Percentiles rank a stretch among this genome's conserved stretches.
These are phyloP conservation scores for Diprion similis DNA, from an alignment of 1,140 invertebrate species.

Conservation along the genomic window DNA sequence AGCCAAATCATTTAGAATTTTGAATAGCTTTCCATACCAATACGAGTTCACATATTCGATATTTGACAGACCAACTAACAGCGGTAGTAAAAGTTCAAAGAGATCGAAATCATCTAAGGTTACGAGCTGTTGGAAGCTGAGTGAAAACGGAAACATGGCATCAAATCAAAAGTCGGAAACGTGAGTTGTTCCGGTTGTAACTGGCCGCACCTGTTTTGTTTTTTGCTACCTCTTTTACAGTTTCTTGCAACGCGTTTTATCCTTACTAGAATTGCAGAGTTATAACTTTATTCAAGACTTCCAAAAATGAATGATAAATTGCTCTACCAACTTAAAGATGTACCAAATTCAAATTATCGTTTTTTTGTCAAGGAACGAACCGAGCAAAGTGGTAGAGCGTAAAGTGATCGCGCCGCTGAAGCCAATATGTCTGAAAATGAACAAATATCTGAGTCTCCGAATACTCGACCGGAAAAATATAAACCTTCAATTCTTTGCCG, in stretches of 20 bases:
- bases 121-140: neutral
- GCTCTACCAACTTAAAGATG: too few relatives aligned
- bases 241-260: too few relatives aligned
- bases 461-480: constrained; percentile 35
- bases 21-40: too few relatives aligned
- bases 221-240: too few relatives aligned
- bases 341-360: too few relatives aligned
- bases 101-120: neutral
- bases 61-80: neutral
- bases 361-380: neutral
- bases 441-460: constrained; percentile 30
- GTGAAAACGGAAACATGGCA: neutral
- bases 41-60: too few relatives aligned
- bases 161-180: neutral
- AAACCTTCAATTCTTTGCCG: constrained; percentile 28
- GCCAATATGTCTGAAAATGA: constrained; percentile 34
- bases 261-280: too few relatives aligned
- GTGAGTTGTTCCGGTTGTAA: neutral
- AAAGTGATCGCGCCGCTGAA: constrained; percentile 23
- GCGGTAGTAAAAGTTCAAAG: neutral
- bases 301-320: too few relatives aligned
- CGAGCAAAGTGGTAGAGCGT: neutral
- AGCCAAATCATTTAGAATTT: too few relatives aligned
- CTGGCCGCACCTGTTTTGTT: too few relatives aligned
- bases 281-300: too few relatives aligned